Percentiles rank a stretch among this genome's conserved stretches.
phyloP scores from a whole-genome alignment of 2,888 invertebrate species.

The Beris morrisii region DNA sequence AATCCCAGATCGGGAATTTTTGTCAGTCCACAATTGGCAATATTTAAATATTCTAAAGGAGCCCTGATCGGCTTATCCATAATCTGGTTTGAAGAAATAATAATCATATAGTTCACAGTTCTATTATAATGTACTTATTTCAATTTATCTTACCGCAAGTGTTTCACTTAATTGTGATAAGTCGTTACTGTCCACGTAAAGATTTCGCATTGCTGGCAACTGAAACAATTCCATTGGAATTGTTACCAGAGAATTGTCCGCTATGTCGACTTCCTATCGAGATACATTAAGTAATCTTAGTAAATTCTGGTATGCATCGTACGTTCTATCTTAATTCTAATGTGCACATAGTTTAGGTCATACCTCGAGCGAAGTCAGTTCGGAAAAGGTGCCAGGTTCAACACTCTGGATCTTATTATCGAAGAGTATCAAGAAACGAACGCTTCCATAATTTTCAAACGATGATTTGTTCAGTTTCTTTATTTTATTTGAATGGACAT shows the following conservation, averaged over 20 bases:
- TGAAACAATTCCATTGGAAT: constrained; percentile 57
- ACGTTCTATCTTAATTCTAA: neutral
- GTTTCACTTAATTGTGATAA: constrained; percentile 48
- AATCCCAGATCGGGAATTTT: constrained; percentile 64
- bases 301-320: neutral
- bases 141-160: constrained; percentile 42
- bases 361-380: constrained; percentile 53
- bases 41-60: constrained; percentile 62
- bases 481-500: constrained; percentile 55
- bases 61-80: constrained; percentile 61
- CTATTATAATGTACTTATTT: neutral
- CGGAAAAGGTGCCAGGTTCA: constrained; percentile 52
- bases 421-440: constrained; percentile 53
- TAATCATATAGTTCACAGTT: neutral
- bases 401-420: constrained; percentile 56
- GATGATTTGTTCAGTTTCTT: constrained; percentile 51
- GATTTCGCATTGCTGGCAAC: constrained; percentile 63
- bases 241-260: constrained; percentile 53
- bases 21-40: constrained; percentile 63
- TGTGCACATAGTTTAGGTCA: constrained; percentile 30
- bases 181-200: constrained; percentile 60
- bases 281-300: neutral
- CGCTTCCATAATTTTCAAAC: constrained; percentile 50
- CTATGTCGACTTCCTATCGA: constrained; percentile 55
- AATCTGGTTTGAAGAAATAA: constrained; percentile 33